A percentile compares a stretch with the other conserved stretches of the same genome.
Conservation (phyloP, 2,113 vertebrate species). For the Dunckerocampus dactyliophorus region DNA sequence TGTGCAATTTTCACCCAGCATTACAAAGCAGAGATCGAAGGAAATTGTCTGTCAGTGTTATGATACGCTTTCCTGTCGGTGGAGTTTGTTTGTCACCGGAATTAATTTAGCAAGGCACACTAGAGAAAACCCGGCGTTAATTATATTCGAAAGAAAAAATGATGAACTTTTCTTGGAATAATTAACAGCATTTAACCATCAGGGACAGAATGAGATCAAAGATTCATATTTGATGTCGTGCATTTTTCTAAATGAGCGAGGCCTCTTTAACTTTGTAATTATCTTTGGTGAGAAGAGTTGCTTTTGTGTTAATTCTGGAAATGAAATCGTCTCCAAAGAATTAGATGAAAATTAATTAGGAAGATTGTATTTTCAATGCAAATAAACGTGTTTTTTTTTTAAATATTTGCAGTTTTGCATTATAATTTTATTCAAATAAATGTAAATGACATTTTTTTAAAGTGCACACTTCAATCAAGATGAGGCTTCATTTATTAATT, state of each 20-base stretch:
- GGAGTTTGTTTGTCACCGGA: conserved; percentile 55
- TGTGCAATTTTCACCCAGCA: conserved; percentile 56
- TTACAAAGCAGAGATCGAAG: conserved; percentile 44
- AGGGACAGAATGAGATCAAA: conserved; percentile 71
- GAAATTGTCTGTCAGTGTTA: conserved; percentile 50
- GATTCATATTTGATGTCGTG: conserved; percentile 71
- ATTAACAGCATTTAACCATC: conserved; percentile 75
- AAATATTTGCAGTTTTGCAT: conserved; percentile 29
- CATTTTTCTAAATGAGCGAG: conserved; percentile 65
- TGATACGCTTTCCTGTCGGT: conserved; percentile 26
- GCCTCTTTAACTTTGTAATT: conserved; percentile 74
- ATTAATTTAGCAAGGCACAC: no score
- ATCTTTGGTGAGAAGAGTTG: conserved; percentile 64
- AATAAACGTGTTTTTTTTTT: conserved; percentile 52
- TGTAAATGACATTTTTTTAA: conserved; percentile 20
- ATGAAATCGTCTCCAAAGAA: conserved; percentile 70
- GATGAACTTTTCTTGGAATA: conserved; percentile 58
- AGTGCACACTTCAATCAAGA: conserved; percentile 8
- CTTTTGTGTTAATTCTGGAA: conserved; percentile 71
- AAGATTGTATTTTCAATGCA: conserved; percentile 66
- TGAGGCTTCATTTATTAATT: neutral
- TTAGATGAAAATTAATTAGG: conserved; percentile 68
- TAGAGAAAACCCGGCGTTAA: no score
- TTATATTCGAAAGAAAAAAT: conserved; percentile 36
- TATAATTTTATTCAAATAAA: conserved; percentile 23